A percentile compares a stretch with the other conserved stretches of the same genome.
Evolutionary conservation across 2,888 invertebrate genomes (phyloP).

Genomic region (Nudaria mundana): DNA sequence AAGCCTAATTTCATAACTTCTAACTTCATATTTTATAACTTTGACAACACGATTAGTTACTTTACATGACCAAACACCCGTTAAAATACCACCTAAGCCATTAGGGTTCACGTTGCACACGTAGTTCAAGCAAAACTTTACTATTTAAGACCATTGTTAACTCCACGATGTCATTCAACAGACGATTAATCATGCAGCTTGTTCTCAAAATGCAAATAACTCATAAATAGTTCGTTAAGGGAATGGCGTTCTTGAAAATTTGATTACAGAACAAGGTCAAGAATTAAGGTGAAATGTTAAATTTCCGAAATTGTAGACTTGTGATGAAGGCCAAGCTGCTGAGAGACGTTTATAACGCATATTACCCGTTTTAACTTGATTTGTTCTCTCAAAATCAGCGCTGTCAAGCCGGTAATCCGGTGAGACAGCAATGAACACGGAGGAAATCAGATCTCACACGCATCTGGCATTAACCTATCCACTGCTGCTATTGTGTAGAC

Average conservation of each 20-base stretch:
- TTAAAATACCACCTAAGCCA: slow-evolving; percentile 58
- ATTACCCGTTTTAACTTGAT: too few species aligned
- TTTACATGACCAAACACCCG: slow-evolving; percentile 50
- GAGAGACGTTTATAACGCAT: too few species aligned
- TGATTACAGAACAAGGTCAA: slow-evolving; percentile 2
- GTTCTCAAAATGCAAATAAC: slow-evolving; percentile 52
- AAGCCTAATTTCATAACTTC: too few species aligned
- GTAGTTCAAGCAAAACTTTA: slow-evolving; percentile 59
- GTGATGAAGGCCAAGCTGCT: slow-evolving; percentile 4
- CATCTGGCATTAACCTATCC: too few species aligned
- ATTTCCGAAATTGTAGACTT: slow-evolving; percentile 2
- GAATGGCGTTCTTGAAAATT: slow-evolving; percentile 25
- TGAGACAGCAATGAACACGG: too few species aligned
- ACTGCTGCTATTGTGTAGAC: too few species aligned
- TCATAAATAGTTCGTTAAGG: slow-evolving; percentile 50
- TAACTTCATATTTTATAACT: neutral
- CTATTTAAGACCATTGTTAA: slow-evolving; percentile 50
- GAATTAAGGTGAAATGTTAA: slow-evolving; percentile 7
- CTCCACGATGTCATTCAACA: slow-evolving; percentile 47
- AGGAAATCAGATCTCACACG: too few species aligned
- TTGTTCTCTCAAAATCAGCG: too few species aligned
- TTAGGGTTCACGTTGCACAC: slow-evolving; percentile 52
- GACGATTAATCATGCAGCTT: slow-evolving; percentile 59
- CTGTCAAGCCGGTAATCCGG: too few species aligned
- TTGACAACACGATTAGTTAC: slow-evolving; percentile 29